Percentiles rank a stretch among this genome's conserved stretches.
Evolutionary conservation across 1,140 invertebrate species (phyloP).

Genomic region (Drosophila kohkoa): DNA sequence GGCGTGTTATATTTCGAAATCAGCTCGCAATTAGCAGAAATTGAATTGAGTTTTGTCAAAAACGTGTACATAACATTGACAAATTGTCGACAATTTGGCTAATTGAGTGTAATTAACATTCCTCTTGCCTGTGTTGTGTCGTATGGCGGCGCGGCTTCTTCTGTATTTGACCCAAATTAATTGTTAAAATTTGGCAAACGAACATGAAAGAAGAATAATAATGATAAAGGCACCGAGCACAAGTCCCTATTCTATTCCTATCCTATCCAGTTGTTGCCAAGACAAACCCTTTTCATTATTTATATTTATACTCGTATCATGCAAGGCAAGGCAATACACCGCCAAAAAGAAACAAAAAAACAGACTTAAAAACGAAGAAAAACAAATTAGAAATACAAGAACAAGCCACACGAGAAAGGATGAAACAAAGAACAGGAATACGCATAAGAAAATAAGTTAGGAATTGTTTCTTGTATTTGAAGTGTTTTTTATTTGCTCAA

Average conservation of each 20-base stretch:
- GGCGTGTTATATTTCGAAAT: slow-evolving; percentile 16
- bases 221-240: slow-evolving; percentile 15
- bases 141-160: slow-evolving; percentile 9
- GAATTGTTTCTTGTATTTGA: neutral
- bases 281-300: slow-evolving; percentile 77
- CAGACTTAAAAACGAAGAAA: slow-evolving; percentile 36
- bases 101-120: slow-evolving; percentile 80
- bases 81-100: slow-evolving; percentile 74
- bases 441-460: slow-evolving; percentile 4
- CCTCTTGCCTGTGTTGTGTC: slow-evolving; percentile 27
- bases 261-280: slow-evolving; percentile 17
- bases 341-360: slow-evolving; percentile 23
- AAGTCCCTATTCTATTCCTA: slow-evolving; percentile 23
- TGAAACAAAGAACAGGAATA: neutral
- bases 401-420: slow-evolving; percentile 2
- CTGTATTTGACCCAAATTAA: slow-evolving; percentile 67
- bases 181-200: slow-evolving; percentile 59
- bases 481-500: neutral
- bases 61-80: slow-evolving; percentile 34
- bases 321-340: slow-evolving; percentile 28
- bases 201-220: slow-evolving; percentile 43
- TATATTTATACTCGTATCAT: slow-evolving; percentile 36
- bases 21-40: slow-evolving; percentile 50
- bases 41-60: slow-evolving; percentile 25
- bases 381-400: slow-evolving; percentile 2